Evolutionary conservation across 2,888 invertebrate genomes (phyloP).

Genomic region (Scaptodrosophila latifasciaeformis): DNA sequence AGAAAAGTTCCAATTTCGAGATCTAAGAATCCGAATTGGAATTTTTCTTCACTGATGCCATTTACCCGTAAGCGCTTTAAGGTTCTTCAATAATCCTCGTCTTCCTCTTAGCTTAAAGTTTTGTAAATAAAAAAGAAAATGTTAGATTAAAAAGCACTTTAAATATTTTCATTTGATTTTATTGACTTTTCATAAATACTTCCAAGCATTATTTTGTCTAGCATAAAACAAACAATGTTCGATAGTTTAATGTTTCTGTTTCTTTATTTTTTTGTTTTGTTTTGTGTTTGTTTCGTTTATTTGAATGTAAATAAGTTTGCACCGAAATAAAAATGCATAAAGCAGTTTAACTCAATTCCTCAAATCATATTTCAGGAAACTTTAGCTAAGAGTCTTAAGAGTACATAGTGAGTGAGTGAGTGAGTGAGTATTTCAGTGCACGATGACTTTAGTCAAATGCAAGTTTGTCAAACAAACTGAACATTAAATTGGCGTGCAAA

Average conservation of each 20-base stretch:
- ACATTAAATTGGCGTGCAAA: conserved; percentile 40
- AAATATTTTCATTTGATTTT: too few species aligned
- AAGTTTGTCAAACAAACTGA: conserved; percentile 52
- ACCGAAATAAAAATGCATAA: conserved; percentile 14
- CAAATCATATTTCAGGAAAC: conserved; percentile 53
- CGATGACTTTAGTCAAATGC: too few species aligned
- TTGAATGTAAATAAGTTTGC: neutral
- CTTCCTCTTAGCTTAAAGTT: neutral
- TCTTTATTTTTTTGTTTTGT: conserved; percentile 26
- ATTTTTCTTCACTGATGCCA: neutral
- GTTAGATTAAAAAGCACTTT: too few species aligned
- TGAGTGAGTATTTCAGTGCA: conserved; percentile 32
- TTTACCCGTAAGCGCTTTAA: neutral
- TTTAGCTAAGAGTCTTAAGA: too few species aligned
- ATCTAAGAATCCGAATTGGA: neutral
- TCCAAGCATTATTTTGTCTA: conserved; percentile 12
- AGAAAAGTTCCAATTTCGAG: too few species aligned
- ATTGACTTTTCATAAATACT: too few species aligned
- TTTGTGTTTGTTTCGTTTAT: conserved; percentile 25
- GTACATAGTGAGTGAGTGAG: conserved; percentile 16
- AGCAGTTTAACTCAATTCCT: conserved; percentile 66
- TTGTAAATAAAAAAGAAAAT: conserved; percentile 7
- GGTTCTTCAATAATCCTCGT: neutral
- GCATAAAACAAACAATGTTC: neutral
- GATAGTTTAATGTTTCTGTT: conserved; percentile 6